Evolutionary conservation across 2,888 invertebrate genomes (phyloP), one percentile per base, ranked within the genome.

Genomic region (Drosophila setosimentum): DNA sequence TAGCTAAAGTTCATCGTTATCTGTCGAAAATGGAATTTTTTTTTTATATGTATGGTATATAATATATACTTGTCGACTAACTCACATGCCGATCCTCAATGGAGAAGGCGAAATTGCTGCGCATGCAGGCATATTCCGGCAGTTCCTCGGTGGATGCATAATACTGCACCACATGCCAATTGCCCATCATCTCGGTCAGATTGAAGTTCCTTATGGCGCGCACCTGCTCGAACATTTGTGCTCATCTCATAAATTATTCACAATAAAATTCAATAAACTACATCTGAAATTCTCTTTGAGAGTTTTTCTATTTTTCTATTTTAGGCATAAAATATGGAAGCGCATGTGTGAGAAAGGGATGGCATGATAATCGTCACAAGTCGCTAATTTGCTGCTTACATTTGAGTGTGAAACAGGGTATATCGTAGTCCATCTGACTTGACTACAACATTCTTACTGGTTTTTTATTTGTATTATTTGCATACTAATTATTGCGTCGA

Each of bases 1-100:
- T 97, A 98, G 2, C 97, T 97, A 93, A 97, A 97, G 93, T 97
- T 97, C 97, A 98, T 97, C 1, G 96, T 97, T 54, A 97, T 96
- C 87, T 96, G 95, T 13, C 13, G n/a, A n/a, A 24, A 13, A 33
- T 18, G 8, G 10, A 53, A 42, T 51, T 21, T 51, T 13, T 53
- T 51, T 21, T 51, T 13, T 51, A 32, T 21, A 51, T 32, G 13
- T 21, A 16, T 8, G 16, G 24, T 30, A 21, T 32, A 32, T 30
- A 32, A 11, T 29, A 18, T 18, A 27, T 49, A 6, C 10, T 6
- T 30, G n/a, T 18, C 37, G 24, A 1, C 10, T 18, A 35, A 89
- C 92, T 90, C 68, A 93, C 93, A 80, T 93, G 93, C 60, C 92
- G 91, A 78, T 93, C 93, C 63, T 93, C 91, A 45, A 83, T 89